A percentile compares a stretch with the other conserved stretches of the same genome.
These are phyloP conservation scores for Pantherophis guttatus DNA, from an alignment of 2,113 vertebrate species.

Conservation along the genomic window DNA sequence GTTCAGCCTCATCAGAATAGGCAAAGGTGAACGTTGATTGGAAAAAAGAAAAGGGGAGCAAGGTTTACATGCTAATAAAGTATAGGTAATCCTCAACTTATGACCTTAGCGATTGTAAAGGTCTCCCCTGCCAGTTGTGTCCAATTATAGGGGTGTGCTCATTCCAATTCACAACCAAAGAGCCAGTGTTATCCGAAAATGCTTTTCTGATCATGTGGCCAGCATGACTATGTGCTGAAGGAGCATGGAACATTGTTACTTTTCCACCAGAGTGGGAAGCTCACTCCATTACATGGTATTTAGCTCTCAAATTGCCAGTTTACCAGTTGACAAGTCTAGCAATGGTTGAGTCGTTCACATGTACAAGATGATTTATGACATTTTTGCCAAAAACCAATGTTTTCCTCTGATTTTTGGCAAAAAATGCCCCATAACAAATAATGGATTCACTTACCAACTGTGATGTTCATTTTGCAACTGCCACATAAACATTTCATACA, in stretches of 20 bases:
- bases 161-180: neutral
- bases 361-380: neutral
- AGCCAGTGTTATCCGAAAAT: neutral
- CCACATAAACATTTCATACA: neutral
- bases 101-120: neutral
- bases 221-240: neutral
- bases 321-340: neutral
- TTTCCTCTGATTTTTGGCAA: neutral
- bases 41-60: neutral
- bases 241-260: neutral
- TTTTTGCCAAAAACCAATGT: neutral
- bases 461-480: neutral
- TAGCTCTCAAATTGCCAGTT: neutral
- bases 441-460: neutral
- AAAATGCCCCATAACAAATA: neutral
- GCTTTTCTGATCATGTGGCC: neutral
- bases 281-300: neutral
- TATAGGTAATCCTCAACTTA: neutral
- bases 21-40: no score
- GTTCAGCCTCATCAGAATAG: neutral
- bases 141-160: neutral
- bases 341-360: neutral
- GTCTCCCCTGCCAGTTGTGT: neutral
- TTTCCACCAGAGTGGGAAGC: neutral
- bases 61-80: neutral